A percentile compares a stretch with the other conserved stretches of the same genome.
Conservation (phyloP, 2,797 vertebrate genomes). For the Dipus sagitta region DNA sequence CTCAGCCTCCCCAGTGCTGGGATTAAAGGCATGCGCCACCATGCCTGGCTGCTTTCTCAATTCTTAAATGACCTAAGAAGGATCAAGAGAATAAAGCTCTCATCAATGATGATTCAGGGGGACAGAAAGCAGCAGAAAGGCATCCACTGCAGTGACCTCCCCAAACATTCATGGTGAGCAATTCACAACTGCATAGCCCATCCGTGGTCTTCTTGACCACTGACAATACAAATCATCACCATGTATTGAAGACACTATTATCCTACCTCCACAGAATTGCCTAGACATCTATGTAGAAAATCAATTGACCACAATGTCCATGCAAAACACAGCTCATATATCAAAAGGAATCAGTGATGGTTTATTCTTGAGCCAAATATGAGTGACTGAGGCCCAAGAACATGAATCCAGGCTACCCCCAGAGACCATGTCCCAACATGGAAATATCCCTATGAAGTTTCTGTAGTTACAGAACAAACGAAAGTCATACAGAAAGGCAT, state of each 20-base stretch:
- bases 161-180: neutral
- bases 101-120: neutral
- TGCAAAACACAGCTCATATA: neutral
- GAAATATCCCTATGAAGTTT: neutral
- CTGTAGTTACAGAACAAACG: neutral
- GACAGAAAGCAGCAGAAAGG: neutral
- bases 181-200: neutral
- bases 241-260: neutral
- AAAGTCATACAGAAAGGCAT: neutral
- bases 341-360: neutral
- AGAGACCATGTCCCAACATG: neutral
- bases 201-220: neutral
- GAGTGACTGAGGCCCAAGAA: too few relatives aligned
- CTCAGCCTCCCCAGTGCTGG: too few relatives aligned
- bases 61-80: neutral
- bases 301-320: neutral
- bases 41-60: too few relatives aligned
- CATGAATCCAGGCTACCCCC: neutral
- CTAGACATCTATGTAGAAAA: neutral
- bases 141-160: neutral
- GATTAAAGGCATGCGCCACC: too few relatives aligned
- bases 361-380: neutral
- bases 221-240: neutral
- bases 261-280: neutral
- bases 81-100: neutral